phyloP scores from a whole-genome alignment of 1,140 invertebrate species.

The Linepithema humile region DNA sequence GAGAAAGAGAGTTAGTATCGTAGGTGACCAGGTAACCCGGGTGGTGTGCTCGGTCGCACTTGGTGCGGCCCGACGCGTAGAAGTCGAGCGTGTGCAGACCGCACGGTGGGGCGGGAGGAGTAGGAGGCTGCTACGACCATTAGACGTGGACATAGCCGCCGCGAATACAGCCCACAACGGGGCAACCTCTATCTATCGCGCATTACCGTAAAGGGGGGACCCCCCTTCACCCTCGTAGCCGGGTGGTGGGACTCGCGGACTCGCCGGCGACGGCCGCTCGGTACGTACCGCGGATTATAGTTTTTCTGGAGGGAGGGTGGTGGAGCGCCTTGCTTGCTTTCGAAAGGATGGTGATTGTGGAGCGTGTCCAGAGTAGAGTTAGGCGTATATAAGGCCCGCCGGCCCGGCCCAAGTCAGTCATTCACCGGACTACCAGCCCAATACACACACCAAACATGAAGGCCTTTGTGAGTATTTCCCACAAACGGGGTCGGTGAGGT shows the following conservation, averaged over 20 bases:
- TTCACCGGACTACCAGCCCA: constrained; percentile 84
- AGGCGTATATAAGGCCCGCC: constrained; percentile 84
- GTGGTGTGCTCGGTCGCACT: constrained; percentile 79
- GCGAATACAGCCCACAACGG: constrained; percentile 52
- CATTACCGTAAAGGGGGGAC: background rate
- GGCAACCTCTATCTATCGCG: constrained; percentile 50
- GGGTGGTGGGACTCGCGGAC: constrained; percentile 63
- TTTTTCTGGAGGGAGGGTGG: constrained; percentile 82
- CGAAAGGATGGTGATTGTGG: constrained; percentile 85
- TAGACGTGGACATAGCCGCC: constrained; percentile 55
- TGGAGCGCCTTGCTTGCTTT: constrained; percentile 82
- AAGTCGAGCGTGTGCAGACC: constrained; percentile 56
- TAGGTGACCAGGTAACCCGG: constrained; percentile 77
- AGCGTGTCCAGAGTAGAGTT: constrained; percentile 84
- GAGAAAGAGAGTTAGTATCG: constrained; percentile 66
- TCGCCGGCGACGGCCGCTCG: constrained; percentile 45
- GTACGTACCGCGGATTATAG: constrained; percentile 80
- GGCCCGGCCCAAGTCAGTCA: constrained; percentile 84
- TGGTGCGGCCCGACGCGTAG: constrained; percentile 69
- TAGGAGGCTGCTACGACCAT: constrained; percentile 62
- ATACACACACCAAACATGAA: constrained; percentile 84
- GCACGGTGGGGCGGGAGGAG: constrained; percentile 56
- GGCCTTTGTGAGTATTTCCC: constrained; percentile 84
- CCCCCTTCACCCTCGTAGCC: constrained; percentile 50
- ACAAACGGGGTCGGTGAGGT: constrained; percentile 73